Percentiles rank a stretch among this genome's conserved stretches.
Evolutionary conservation across 2,888 invertebrate species (phyloP).

Genomic region (Mycogona germanica): DNA sequence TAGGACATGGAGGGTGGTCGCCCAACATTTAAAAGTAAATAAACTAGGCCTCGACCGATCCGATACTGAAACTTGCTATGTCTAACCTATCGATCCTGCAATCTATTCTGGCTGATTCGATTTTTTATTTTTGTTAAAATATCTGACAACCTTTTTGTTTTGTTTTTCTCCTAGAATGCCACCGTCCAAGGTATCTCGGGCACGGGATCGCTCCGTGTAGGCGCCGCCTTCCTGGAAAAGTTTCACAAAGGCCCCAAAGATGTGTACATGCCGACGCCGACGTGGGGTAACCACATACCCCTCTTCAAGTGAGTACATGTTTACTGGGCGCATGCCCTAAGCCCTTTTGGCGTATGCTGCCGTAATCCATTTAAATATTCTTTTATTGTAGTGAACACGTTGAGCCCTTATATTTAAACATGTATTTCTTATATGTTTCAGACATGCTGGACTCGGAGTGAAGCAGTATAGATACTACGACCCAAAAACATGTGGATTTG

Average conservation of each 20-base stretch:
- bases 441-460: conserved; percentile 63
- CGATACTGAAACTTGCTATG: too few relatives aligned
- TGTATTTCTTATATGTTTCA: conserved; percentile 24
- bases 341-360: not conserved
- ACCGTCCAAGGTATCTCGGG: conserved; percentile 83
- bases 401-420: too few relatives aligned
- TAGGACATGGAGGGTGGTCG: too few relatives aligned
- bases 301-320: conserved; percentile 58
- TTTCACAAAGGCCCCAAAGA: conserved; percentile 66
- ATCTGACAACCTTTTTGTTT: conserved; percentile 6
- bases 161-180: conserved; percentile 41
- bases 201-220: conserved; percentile 90
- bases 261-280: conserved; percentile 74
- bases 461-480: conserved; percentile 92
- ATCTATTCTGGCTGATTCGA: not conserved
- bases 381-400: too few relatives aligned
- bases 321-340: not conserved
- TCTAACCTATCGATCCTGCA: not conserved
- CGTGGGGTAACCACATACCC: conserved; percentile 98
- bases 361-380: too few relatives aligned
- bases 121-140: conserved; percentile 2
- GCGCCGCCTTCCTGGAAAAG: conserved; percentile 70
- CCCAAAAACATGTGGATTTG: conserved; percentile 82
- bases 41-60: too few relatives aligned
- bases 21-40: too few relatives aligned